These are phyloP conservation scores for Paracanthobrama guichenoti DNA, from an alignment of 2,113 vertebrate genomes.

Conservation along the genomic window DNA sequence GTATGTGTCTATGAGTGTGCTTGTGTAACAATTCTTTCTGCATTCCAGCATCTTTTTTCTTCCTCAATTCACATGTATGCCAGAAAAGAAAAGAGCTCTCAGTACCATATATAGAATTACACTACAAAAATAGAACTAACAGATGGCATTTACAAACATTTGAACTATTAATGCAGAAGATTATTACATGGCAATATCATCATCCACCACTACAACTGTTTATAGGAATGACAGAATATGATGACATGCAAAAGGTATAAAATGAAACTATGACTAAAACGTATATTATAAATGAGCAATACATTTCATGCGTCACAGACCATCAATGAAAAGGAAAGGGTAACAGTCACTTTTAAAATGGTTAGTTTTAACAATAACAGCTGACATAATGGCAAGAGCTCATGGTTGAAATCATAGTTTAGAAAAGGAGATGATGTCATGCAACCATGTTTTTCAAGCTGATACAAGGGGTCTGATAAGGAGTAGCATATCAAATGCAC, in stretches of 20 bases:
- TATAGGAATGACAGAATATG: constrained; percentile 20
- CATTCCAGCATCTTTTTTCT: constrained; percentile 21
- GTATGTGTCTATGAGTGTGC: neutral
- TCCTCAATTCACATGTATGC: constrained; percentile 33
- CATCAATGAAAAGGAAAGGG: constrained; percentile 7
- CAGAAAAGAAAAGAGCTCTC: constrained; percentile 33
- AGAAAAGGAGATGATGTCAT: constrained; percentile 53
- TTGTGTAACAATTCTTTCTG: constrained; percentile 19
- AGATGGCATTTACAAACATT: constrained; percentile 23
- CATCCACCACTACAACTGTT: constrained; percentile 5
- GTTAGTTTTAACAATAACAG: constrained; percentile 47
- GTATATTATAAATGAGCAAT: neutral
- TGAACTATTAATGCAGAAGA: constrained; percentile 3
- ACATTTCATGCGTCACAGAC: neutral
- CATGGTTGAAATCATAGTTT: constrained; percentile 54
- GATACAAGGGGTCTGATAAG: constrained; percentile 42
- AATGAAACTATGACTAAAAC: neutral
- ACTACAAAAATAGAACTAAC: constrained; percentile 21
- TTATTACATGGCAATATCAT: neutral
- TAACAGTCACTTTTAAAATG: constrained; percentile 29
- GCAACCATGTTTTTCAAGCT: constrained; percentile 46
- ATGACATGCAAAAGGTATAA: neutral
- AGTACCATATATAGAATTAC: constrained; percentile 56
- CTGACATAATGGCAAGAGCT: constrained; percentile 49
- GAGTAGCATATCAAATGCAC: constrained; percentile 20